Base-by-base conservation (phyloP, 1,140 invertebrate species). In the Drosophila parvula region DNA sequence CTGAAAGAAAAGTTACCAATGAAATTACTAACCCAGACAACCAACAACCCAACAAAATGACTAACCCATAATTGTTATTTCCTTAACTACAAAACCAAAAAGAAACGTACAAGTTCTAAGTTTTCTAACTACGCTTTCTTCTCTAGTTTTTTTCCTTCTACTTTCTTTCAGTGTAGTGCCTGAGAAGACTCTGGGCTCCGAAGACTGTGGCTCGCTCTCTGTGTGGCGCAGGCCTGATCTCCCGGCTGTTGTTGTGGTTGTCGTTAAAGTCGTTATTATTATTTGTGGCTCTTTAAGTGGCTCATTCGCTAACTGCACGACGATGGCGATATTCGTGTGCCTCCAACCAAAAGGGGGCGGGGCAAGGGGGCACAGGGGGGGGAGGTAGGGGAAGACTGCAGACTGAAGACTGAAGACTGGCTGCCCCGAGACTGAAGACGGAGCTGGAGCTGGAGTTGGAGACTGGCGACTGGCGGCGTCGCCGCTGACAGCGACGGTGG, bases 201-300 rank as follows among this genome's bases (percentile, higher is more conserved):
- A 11, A 59, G 50, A 40, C 41, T 40, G 47, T 10, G 34, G 55
- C 44, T 30, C 14, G 58, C 44, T 47, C 41, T 56, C 40, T 62
- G 74, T 67, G 82, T 67, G 81, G 75, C 75, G 53, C 58, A 44
- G 64, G 74, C 64, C 74, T 81, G 81, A 85, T 84, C 68, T 65
- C 75, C 55, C 55, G 61, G 76, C 69, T 85, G 79, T 70, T 85
- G 82, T 81, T 86, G 80, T 79, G 61, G 79, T 86, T 86, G 84
- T 88, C 84, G 84, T 88, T 88, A 89, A 89, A 88, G 84, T 88
- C 80, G 84, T 88, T 88, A 89, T 89, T 88, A 88, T 88, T 88
- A 88, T 88, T 88, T 88, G 84, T 88, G 84, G 84, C 84, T 89
- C 84, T 88, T 88, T 88, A 88, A 88, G 84, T 88, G 84, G 84